Conservation (phyloP, 2,113 vertebrate genomes). For the Notarius quadriscutis region DNA sequence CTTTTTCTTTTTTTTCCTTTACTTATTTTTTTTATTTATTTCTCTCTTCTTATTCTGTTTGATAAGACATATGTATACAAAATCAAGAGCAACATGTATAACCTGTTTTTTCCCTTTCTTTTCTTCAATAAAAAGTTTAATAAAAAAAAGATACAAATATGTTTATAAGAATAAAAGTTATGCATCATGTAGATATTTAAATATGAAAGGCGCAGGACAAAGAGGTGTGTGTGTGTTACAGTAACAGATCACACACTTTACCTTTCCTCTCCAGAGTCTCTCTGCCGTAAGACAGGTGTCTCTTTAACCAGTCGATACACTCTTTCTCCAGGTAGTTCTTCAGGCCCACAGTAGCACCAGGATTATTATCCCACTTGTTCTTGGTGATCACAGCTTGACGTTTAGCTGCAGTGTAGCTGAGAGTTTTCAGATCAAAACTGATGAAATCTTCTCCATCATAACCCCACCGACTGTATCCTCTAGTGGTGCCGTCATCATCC, state of each 20-base stretch:
- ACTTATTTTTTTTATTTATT: too few relatives aligned
- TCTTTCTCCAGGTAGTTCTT: background rate
- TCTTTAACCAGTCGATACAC: background rate
- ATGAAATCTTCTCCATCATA: background rate
- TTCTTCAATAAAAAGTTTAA: too few relatives aligned
- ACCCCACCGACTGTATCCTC: too few relatives aligned
- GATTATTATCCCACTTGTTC: background rate
- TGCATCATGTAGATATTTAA: background rate
- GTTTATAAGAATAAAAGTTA: background rate
- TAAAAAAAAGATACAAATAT: too few relatives aligned
- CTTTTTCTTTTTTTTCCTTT: too few relatives aligned
- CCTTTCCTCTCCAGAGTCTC: background rate
- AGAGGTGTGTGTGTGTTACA: background rate
- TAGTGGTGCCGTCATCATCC: too few relatives aligned
- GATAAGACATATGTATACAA: too few relatives aligned
- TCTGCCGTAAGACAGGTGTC: background rate
- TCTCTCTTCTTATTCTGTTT: too few relatives aligned
- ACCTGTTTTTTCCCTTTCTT: too few relatives aligned
- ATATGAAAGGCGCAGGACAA: background rate
- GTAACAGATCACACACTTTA: background rate
- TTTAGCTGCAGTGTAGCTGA: background rate
- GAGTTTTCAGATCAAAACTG: background rate
- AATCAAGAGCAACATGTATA: too few relatives aligned
- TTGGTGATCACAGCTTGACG: background rate
- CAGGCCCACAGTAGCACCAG: fast-evolving